phyloP scores from a whole-genome alignment of 2,888 invertebrate genomes.

The Suillia variegata region DNA sequence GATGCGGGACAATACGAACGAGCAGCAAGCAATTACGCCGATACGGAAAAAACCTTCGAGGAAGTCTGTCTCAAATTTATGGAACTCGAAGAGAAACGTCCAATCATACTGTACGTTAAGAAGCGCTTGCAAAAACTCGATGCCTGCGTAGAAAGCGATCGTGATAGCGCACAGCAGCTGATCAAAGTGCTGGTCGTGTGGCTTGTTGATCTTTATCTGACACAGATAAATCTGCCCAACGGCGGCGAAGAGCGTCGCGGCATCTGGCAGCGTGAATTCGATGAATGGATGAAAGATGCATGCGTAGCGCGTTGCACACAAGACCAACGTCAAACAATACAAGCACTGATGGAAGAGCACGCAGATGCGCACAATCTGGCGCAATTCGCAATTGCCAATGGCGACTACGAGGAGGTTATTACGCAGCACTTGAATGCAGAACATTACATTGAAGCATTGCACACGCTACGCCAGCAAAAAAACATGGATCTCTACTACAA shows the following conservation, averaged over 20 bases:
- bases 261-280: constrained; percentile 73
- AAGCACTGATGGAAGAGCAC: constrained; percentile 90
- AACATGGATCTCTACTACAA: constrained; percentile 86
- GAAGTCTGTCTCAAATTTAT: constrained; percentile 88
- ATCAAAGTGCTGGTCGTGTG: constrained; percentile 93
- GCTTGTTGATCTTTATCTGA: constrained; percentile 91
- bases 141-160: constrained; percentile 54
- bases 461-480: constrained; percentile 73
- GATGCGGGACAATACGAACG: constrained; percentile 76
- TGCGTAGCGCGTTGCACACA: constrained; percentile 80
- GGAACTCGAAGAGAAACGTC: constrained; percentile 74
- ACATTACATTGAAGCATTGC: constrained; percentile 74
- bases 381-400: constrained; percentile 78
- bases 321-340: constrained; percentile 82
- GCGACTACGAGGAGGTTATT: constrained; percentile 91
- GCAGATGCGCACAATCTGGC: constrained; percentile 92
- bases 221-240: constrained; percentile 73
- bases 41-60: constrained; percentile 91
- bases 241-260: constrained; percentile 62
- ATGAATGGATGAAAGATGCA: constrained; percentile 73
- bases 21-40: constrained; percentile 87
- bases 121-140: constrained; percentile 79
- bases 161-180: constrained; percentile 80
- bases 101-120: constrained; percentile 85
- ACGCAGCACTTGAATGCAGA: constrained; percentile 86